Evolutionary conservation across 2,888 invertebrate genomes (phyloP).

Genomic region (Sepioteuthis lessoniana): DNA sequence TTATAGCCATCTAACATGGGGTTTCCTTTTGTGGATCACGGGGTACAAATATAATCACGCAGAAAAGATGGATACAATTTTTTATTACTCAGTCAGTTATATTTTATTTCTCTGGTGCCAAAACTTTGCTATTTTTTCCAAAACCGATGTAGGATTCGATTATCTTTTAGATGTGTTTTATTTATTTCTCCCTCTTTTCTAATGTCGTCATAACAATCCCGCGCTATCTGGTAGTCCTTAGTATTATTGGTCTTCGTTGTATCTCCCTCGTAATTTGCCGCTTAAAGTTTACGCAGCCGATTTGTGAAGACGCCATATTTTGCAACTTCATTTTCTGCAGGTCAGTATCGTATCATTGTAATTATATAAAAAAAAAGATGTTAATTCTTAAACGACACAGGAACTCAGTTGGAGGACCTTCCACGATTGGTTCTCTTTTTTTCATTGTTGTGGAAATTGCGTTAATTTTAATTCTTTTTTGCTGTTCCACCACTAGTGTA

Average conservation of each 20-base stretch:
- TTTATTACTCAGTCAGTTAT: not conserved
- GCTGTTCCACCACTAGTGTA: not conserved
- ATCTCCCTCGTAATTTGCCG: constrained; percentile 41
- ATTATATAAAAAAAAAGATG: not conserved
- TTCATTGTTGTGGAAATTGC: not conserved
- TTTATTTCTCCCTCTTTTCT: not conserved
- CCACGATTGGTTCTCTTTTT: not conserved
- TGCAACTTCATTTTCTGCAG: not conserved
- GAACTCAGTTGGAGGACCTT: not conserved
- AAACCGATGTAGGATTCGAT: not conserved
- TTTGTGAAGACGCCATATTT: constrained; percentile 43
- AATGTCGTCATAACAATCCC: constrained; percentile 4
- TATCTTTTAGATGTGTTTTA: not conserved
- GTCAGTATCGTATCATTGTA: constrained; percentile 47
- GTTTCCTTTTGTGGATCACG: not conserved
- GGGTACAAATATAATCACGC: not conserved
- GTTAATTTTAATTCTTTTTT: not conserved
- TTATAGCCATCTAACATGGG: not conserved
- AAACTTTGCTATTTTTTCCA: not conserved
- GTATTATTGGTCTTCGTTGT: not conserved
- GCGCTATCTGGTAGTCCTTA: not conserved
- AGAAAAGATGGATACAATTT: not conserved
- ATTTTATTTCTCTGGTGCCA: not conserved
- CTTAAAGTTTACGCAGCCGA: constrained; percentile 38
- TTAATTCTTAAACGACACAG: not conserved